Evolutionary conservation across 2,888 invertebrate genomes (phyloP).

Genomic region (Clistopyga incitator): DNA sequence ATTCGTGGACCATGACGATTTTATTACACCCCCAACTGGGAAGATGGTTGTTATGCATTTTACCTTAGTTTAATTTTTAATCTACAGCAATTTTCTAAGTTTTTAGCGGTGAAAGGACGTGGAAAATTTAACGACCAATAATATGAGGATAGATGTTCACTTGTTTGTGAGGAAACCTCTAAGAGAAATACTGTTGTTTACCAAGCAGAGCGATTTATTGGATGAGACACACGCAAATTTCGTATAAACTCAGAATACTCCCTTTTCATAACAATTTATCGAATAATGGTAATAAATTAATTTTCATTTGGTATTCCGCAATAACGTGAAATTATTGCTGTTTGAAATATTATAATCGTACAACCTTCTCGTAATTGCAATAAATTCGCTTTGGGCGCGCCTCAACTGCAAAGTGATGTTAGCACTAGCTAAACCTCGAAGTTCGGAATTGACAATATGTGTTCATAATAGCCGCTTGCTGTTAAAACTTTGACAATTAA

Average conservation of each 20-base stretch:
- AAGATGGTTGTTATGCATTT: neutral
- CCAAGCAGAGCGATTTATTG: neutral
- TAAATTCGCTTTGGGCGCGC: neutral
- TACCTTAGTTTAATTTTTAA: neutral
- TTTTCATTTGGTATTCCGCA: neutral
- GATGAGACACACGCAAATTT: no score
- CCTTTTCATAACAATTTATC: neutral
- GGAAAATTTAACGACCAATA: no score
- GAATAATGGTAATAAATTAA: neutral
- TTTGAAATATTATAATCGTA: neutral
- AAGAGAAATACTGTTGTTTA: no score
- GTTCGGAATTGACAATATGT: slow-evolving; percentile 43
- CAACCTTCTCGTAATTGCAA: neutral
- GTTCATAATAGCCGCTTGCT: slow-evolving; percentile 32
- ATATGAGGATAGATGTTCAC: no score
- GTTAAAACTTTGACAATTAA: slow-evolving; percentile 60
- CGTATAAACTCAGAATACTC: neutral
- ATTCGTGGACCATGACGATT: slow-evolving; percentile 74
- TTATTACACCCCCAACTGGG: slow-evolving; percentile 69
- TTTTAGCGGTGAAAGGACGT: neutral
- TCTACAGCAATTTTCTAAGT: neutral
- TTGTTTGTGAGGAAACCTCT: no score
- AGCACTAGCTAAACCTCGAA: slow-evolving; percentile 42
- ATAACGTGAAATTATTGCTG: slow-evolving; percentile 13
- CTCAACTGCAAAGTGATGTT: slow-evolving; percentile 54